Conservation (phyloP, 2,797 vertebrate species). For the Carduelis carduelis region DNA sequence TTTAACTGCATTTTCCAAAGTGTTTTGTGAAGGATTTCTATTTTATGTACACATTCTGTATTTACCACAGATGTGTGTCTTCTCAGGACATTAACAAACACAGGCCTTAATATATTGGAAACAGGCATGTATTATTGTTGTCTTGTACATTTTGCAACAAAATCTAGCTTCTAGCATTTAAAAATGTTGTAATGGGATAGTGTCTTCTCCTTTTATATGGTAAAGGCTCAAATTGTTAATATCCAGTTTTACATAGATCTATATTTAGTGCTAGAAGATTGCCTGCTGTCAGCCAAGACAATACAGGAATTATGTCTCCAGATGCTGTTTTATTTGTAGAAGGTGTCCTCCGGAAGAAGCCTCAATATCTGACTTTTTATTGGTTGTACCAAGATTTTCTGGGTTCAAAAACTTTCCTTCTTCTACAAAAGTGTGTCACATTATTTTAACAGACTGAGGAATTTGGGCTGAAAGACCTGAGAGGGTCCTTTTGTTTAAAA, state of each 20-base stretch:
- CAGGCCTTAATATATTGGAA: not conserved
- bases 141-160: slow-evolving; percentile 33
- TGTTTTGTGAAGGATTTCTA: not conserved
- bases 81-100: not conserved
- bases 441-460: not conserved
- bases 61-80: not conserved
- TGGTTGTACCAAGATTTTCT: not conserved
- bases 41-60: not conserved
- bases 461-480: not conserved
- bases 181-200: not conserved
- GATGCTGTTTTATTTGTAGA: slow-evolving; percentile 52
- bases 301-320: slow-evolving; percentile 49
- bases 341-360: slow-evolving; percentile 14
- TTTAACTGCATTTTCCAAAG: not conserved
- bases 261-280: slow-evolving; percentile 47
- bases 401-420: not conserved
- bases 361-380: not conserved
- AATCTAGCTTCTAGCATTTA: not conserved
- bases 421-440: not conserved
- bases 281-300: slow-evolving; percentile 18
- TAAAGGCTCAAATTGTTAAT: slow-evolving; percentile 25
- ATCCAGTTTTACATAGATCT: slow-evolving; percentile 11
- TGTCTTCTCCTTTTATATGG: slow-evolving; percentile 49
- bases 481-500: not conserved
- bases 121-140: slow-evolving; percentile 3